Evolutionary conservation across 2,888 invertebrate genomes (phyloP), one percentile per base, ranked within the genome.

Genomic region (Luffia ferchaultella): DNA sequence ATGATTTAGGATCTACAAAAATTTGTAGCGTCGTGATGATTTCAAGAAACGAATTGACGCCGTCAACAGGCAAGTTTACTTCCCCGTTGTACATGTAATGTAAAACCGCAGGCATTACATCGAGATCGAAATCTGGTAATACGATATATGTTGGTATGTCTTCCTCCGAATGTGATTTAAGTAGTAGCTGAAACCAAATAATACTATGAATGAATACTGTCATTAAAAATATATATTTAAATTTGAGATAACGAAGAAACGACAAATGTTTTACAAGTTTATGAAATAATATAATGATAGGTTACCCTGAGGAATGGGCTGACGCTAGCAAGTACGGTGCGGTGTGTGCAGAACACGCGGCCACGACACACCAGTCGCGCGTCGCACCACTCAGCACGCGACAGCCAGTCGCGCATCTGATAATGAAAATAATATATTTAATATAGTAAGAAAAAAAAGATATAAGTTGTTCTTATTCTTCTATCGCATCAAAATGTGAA

Each of bases 81-180:
- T 87, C 88, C 50, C 90, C 91, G 42, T 88, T 89, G 64, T 91
- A 91, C 54, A 90, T 86, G 62, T 90, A 90, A 60, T 88, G 88
- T 42, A 91, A 77, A 7, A 90, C 83, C 15, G 86, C 83, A 0
- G 87, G 85, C 75, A 91, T 85, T 54, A 87, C 88, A 51, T 86
- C 86, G 50, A 85, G 74, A 58, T 86, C 85, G 52, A 89, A 84
- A 60, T 90, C 90, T 18, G 90, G 89, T 48, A 91, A 76, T 54
- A 90, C 88, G 47, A 90, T 82, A 46, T 86, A 85, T 42, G 88
- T 85, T n/a, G 88, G 86, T 46, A 87, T 84, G 54, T 79, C 75
- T 53, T 76, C 70, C 46, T 58, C 55, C 7, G 74, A 63, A 53
- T 70, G 71, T 20, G 79, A 71, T 50, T 79, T 65, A 20, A 82